Conservation (phyloP, 1,140 invertebrate genomes). For the Formica selysi region DNA sequence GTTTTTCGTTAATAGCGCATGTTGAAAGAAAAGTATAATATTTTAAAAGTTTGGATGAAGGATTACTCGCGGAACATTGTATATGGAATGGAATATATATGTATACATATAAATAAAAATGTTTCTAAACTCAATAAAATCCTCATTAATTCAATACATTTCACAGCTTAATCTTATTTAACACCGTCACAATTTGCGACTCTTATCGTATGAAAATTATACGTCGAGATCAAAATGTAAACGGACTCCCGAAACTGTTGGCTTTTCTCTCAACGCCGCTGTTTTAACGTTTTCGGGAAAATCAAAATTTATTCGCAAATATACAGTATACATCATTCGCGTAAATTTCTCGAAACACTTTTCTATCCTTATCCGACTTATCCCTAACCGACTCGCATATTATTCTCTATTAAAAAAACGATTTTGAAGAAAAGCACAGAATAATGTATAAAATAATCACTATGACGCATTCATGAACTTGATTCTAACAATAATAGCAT, state of each 20-base stretch:
- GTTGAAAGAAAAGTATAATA: neutral
- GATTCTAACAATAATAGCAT: constrained; percentile 4
- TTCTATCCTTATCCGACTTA: neutral
- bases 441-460: constrained; percentile 43
- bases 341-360: neutral
- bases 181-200: constrained; percentile 12
- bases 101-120: neutral
- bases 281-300: neutral
- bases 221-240: constrained; percentile 32
- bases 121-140: constrained; percentile 48
- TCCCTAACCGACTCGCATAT: neutral
- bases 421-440: constrained; percentile 17
- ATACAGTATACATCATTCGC: neutral
- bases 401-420: neutral
- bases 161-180: constrained; percentile 4
- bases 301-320: constrained; percentile 13
- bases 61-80: neutral
- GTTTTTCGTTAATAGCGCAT: neutral
- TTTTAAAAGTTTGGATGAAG: neutral
- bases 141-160: constrained; percentile 58
- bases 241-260: constrained; percentile 11
- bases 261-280: neutral
- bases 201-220: constrained; percentile 40
- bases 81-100: neutral
- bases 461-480: constrained; percentile 8